Percentiles rank a stretch among this genome's conserved stretches.
phyloP scores from a whole-genome alignment of 2,888 invertebrate genomes.

The Tetranychus piercei region DNA sequence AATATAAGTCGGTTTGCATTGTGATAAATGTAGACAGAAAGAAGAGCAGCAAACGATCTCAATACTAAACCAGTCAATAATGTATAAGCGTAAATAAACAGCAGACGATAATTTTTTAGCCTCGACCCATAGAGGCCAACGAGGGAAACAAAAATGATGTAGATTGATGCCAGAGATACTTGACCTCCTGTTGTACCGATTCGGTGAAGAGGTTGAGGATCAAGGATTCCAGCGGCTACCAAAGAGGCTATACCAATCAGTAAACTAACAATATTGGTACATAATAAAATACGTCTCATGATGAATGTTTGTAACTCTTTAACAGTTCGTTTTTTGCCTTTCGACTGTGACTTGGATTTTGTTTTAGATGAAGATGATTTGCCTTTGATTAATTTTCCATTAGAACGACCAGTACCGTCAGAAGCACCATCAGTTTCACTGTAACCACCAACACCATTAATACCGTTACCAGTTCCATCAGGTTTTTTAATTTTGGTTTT shows the following conservation, averaged over 20 bases:
- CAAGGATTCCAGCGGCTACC: slow-evolving; percentile 9
- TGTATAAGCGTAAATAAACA: slow-evolving; percentile 4
- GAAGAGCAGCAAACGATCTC: neutral
- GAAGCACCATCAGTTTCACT: neutral
- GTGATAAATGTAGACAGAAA: neutral
- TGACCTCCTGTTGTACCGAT: slow-evolving; percentile 10
- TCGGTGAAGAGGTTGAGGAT: slow-evolving; percentile 9
- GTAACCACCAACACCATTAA: neutral
- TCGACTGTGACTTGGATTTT: neutral
- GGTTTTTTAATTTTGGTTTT: neutral
- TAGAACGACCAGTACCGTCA: slow-evolving; percentile 1
- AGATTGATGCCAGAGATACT: slow-evolving; percentile 7
- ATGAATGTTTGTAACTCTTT: slow-evolving; percentile 10
- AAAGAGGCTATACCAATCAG: slow-evolving; percentile 2
- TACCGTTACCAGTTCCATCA: neutral
- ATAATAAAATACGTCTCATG: slow-evolving; percentile 3
- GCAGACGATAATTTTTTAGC: slow-evolving; percentile 4
- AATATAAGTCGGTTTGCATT: neutral
- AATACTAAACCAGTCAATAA: neutral
- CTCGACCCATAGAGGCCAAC: slow-evolving; percentile 7
- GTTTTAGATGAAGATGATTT: neutral
- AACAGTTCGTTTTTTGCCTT: neutral
- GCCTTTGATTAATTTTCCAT: neutral
- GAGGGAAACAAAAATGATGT: slow-evolving; percentile 7
- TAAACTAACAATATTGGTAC: neutral